Conservation (phyloP, 2,888 invertebrate species). For the Drosophila villosipedis region DNA sequence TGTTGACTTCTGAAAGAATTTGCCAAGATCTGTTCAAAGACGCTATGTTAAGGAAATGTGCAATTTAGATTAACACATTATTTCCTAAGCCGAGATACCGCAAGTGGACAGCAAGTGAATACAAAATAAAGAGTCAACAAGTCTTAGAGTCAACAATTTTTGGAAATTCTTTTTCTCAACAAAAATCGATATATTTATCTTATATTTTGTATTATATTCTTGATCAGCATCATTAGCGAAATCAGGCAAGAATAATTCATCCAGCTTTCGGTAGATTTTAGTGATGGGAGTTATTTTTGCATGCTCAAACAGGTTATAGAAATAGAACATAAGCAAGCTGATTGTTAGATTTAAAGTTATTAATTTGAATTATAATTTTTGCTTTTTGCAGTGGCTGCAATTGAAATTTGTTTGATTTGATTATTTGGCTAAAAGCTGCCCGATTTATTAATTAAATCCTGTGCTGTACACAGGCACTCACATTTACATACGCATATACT, state of each 20-base stretch:
- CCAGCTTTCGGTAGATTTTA: not conserved
- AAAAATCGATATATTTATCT: not conserved
- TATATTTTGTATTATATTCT: not conserved
- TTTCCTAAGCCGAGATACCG: not conserved
- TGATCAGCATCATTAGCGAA: not conserved
- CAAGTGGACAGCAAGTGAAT: not conserved
- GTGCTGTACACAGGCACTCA: conserved; percentile 17
- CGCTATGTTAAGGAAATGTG: not conserved
- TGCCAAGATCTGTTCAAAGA: not conserved
- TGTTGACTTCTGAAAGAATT: conserved; percentile 30
- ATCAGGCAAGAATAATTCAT: not conserved
- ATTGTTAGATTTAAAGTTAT: conserved; percentile 3
- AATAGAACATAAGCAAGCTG: not conserved
- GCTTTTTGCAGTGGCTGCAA: conserved; percentile 34
- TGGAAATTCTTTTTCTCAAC: not conserved
- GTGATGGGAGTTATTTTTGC: not conserved
- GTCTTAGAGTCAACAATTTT: not conserved
- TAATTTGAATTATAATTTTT: not conserved
- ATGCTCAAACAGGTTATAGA: not conserved
- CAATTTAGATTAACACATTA: not conserved
- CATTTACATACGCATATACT: not conserved
- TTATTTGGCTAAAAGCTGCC: conserved; percentile 62
- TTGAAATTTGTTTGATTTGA: conserved; percentile 73
- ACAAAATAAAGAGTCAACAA: not conserved
- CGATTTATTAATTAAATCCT: conserved; percentile 73